Base-by-base conservation (phyloP, 2,888 invertebrate species). In the Nematopogon swammerdamellus region DNA sequence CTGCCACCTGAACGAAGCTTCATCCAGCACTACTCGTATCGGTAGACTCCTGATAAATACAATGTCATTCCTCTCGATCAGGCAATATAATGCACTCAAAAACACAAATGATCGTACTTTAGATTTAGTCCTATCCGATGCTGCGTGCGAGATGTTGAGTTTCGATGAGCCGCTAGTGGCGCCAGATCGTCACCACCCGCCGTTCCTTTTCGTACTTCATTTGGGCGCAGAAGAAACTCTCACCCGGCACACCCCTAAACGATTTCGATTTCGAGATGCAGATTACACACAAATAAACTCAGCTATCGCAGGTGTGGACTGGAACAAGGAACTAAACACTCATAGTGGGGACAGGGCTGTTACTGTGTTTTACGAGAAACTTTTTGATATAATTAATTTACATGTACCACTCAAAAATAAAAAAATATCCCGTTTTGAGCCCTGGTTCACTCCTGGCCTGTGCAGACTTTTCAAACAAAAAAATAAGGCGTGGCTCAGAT, bases 401-500 rank as follows among this genome's bases (percentile, higher is more conserved):
- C 48, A 52, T 16, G 49, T 49, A 14, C 55, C 55, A 0, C 18
- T 36, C 11, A 47, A 43, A 17, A 47, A 14, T 17, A 11, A 43
- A 8, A 52, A 49, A 49, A 30, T 29, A n/a, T 11, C 25, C 19
- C 10, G 30, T 3, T 52, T 44, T 46, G 51, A 53, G 2, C 44
- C 42, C 1, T 56, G 36, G 36, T 36, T 36, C 14, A 14, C 36
- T 14, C 42, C 46, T 5, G 11, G 50, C 3, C 43, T 56, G 10
- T 44, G 51, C 19, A 50, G 51, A 30, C 50, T 52, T 42, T 53
- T 51, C 29, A 54, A 50, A 49, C 45, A 47, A 16, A 56, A 56
- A 52, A 49, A 50, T 36, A 53, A 50, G 25, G 49, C 47, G 18
- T 56, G 53, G 53, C 47, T 51, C 10, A 53, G 52, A 43, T 55